Base-by-base conservation (phyloP, 2,113 vertebrate genomes). In the Phyllostomus hastatus region DNA sequence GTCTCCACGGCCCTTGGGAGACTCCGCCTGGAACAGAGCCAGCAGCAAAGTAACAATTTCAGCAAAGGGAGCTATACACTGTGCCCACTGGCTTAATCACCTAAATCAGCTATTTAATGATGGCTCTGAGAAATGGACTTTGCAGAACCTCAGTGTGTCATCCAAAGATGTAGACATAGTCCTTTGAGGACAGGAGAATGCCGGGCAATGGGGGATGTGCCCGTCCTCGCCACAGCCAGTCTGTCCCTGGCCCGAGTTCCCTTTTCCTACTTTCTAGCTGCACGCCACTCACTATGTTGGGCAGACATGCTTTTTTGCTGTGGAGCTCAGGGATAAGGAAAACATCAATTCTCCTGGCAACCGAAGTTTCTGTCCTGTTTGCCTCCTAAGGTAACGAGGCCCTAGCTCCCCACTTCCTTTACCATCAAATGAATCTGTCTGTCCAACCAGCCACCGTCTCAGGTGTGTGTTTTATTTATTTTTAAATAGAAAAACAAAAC, bases 261-360 rank as follows among this genome's bases (percentile, higher is more conserved):
- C 69, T 50, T 17, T 41, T 35, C 33, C 10, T 41, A 12, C 59
- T 33, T 46, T 48, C 35, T 1, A 70, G 35, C 6, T 75, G 52
- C 41, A 11, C 20, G 7, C 4, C 59, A 35, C 15, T n/a, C 59
- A 35, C 14, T 2, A 0, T 46, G 14, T 0, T 48, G 61, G 15
- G 17, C 24, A 67, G 50, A 52, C 52, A 48, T 17, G 12, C 31
- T 50, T 4, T 26, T 75, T 54, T 43, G 20, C 76, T 59, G 2
- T 4, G 50, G 69, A 57, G 26, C n/a, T 19, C 15, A 12, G 48
- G 31, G n/a, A 14, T 57, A 67, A 84, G 26, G 64, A 69, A 46
- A 50, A 4, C 16, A 11, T 66, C 79, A 26, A 1, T 38, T 87
- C 59, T 82, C 31, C 20, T 28, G 57, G 35, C 26, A 67, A n/a